Evolutionary conservation across 2,797 vertebrate species (phyloP), one percentile per base, ranked within the genome.

Genomic region (Numenius phaeopus): DNA sequence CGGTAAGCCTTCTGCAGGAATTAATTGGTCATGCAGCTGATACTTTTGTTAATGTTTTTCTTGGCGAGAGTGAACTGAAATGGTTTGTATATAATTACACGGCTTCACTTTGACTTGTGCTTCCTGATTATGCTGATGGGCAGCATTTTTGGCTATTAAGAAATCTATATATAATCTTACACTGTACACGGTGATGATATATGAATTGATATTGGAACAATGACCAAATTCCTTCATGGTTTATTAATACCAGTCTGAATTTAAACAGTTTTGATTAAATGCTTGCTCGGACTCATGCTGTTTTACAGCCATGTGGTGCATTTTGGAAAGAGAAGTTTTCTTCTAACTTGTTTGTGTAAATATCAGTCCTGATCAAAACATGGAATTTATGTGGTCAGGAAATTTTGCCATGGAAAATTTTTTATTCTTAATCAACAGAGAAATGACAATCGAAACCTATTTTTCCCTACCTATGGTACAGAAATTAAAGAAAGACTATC

Each of bases 201-300:
- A 90, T 37, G n/a, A 90, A 93, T 89, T 89, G 86, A 80, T 89
- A 87, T 75, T 95, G 90, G 91, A 96, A 93, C 47, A 87, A 84
- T 59, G 29, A 73, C 37, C 52, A 34, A 87, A 96, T 96, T 96
- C 88, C 71, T 90, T 92, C 59, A 79, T n/a, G 83, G 77, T 76
- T 96, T 89, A 76, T 93, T 90, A 94, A 92, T 72, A 90, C 5
- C 7, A 39, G 66, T 87, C 37, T 49, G 57, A 94, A 82, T 83
- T 90, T 70, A 92, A 96, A 79, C 66, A 91, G 47, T 83, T 94
- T 89, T 95, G 64, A 94, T 76, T 82, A 83, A 95, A 85, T 70
- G 26, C 37, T 83, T 7, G 1, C 55, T 81, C 0, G 0, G 22
- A 29, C 30, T 69, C 54, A 47, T 50, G 50, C 50, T 79, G 44